Conservation (phyloP, 2,888 invertebrate genomes). For the Keiferia lycopersicella region DNA sequence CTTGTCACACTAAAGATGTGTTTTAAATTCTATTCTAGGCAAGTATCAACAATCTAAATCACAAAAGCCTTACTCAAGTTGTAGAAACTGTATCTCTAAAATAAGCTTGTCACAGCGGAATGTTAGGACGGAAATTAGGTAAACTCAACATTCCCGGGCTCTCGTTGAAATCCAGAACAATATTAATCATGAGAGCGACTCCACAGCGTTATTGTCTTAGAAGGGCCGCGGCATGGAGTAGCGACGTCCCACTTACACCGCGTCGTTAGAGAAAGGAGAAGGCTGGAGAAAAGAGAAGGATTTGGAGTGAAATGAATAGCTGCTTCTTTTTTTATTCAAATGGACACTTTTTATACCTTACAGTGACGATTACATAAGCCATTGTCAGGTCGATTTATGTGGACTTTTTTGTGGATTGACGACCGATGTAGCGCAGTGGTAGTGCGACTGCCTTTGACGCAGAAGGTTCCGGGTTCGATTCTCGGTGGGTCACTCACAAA, state of each 20-base stretch:
- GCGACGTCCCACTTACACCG: slow-evolving; percentile 17
- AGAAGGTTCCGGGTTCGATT: too few species aligned
- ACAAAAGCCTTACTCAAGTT: neutral
- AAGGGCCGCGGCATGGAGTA: slow-evolving; percentile 6
- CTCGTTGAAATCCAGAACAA: slow-evolving; percentile 32
- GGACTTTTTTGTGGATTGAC: too few species aligned
- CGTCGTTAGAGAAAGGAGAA: neutral
- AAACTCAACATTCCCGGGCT: slow-evolving; percentile 19
- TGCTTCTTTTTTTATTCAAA: neutral
- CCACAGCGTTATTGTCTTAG: slow-evolving; percentile 55
- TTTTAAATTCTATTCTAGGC: neutral
- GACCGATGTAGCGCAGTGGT: too few species aligned
- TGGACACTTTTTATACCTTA: neutral
- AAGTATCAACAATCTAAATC: neutral
- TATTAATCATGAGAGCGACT: slow-evolving; percentile 43
- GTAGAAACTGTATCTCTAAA: slow-evolving; percentile 29
- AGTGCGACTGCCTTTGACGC: too few species aligned
- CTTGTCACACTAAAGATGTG: neutral
- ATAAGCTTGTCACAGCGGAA: slow-evolving; percentile 25
- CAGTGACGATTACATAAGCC: neutral
- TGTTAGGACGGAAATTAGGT: slow-evolving; percentile 23
- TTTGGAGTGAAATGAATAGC: neutral
- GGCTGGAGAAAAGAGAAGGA: neutral
- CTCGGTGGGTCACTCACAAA: too few species aligned
- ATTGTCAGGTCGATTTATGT: too few species aligned